Evolutionary conservation across 2,888 invertebrate species (phyloP).

Genomic region (Uloborus plumipes): DNA sequence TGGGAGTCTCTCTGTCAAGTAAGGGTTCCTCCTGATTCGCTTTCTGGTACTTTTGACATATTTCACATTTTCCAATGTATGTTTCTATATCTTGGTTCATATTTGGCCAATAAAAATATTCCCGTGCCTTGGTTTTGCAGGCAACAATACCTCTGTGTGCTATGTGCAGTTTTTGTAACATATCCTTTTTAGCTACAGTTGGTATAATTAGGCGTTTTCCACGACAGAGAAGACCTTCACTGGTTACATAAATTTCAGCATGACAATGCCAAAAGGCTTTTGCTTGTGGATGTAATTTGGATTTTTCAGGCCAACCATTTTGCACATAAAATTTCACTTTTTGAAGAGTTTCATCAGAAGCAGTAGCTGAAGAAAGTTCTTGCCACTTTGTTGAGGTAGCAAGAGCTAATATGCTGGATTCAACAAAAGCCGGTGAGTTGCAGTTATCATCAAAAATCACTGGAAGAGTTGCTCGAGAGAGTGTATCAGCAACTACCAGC

Average conservation of each 20-base stretch:
- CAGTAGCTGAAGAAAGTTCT: background rate
- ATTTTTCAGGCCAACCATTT: conserved; percentile 7
- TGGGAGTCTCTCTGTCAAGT: background rate
- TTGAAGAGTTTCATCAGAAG: background rate
- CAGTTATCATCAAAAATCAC: background rate
- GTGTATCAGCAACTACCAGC: too few relatives aligned
- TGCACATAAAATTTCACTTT: background rate
- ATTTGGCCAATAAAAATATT: conserved; percentile 3
- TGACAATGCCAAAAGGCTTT: background rate
- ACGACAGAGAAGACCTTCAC: conserved; percentile 13
- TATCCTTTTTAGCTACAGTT: background rate
- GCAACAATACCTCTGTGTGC: conserved; percentile 18
- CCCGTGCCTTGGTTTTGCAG: conserved; percentile 16
- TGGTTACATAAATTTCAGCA: background rate
- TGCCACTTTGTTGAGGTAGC: conserved; percentile 21
- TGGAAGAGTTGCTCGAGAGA: background rate
- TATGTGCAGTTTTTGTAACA: conserved; percentile 6
- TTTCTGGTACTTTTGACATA: conserved; percentile 16
- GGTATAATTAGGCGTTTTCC: conserved; percentile 13
- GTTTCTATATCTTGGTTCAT: conserved; percentile 5
- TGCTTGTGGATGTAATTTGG: conserved; percentile 8
- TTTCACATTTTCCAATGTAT: conserved; percentile 20
- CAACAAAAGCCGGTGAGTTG: background rate
- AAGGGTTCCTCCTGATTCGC: conserved; percentile 6
- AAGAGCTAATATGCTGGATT: conserved; percentile 8